Percentiles rank a stretch among this genome's conserved stretches.
Evolutionary conservation across 2,113 vertebrate species (phyloP).

Genomic region (Pimephales promelas): DNA sequence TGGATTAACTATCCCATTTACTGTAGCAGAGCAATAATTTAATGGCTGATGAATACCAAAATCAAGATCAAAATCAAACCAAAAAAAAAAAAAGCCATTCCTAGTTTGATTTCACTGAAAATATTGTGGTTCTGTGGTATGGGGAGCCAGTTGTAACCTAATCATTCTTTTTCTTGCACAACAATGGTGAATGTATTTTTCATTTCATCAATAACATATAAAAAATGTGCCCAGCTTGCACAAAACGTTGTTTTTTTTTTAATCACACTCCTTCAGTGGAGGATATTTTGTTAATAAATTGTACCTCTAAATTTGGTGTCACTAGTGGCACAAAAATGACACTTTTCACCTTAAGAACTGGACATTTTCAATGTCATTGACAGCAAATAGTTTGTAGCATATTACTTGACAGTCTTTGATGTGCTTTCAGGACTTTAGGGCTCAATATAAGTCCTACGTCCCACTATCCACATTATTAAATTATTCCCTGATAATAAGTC

Average conservation of each 20-base stretch:
- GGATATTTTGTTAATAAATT: constrained; percentile 1
- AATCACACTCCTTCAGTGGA: background rate
- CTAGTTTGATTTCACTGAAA: background rate
- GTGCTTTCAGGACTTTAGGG: constrained; percentile 45
- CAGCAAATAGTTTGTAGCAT: background rate
- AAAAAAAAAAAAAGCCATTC: too few relatives aligned
- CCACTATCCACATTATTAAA: background rate
- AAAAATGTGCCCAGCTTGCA: background rate
- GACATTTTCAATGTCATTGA: background rate
- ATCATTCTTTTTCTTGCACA: background rate
- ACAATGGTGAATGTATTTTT: background rate
- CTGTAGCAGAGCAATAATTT: background rate
- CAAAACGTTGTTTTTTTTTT: background rate
- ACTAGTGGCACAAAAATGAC: background rate
- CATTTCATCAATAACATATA: background rate
- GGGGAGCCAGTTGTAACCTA: background rate
- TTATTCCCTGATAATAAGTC: constrained; percentile 1
- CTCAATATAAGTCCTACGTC: constrained; percentile 26
- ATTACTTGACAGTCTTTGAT: constrained; percentile 17
- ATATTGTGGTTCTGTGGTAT: background rate
- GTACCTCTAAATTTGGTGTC: background rate
- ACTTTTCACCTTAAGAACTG: background rate
- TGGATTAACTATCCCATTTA: background rate
- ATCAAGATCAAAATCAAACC: too few relatives aligned
- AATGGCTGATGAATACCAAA: background rate